Base-by-base conservation (phyloP, 2,113 vertebrate genomes). In the Philantomba maxwellii region DNA sequence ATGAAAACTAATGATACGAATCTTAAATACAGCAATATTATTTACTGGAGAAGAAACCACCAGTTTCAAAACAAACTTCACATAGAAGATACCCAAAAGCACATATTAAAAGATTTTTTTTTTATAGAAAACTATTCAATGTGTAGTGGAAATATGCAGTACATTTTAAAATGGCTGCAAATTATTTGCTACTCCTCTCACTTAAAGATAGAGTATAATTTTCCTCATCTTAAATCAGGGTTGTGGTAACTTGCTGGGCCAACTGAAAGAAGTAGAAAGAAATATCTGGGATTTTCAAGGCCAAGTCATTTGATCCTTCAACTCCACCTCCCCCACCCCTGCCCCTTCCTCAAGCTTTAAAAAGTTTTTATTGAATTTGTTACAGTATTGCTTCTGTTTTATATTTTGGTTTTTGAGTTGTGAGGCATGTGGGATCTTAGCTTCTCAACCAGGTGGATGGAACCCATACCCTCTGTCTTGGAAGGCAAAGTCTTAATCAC, bases 21-120 rank as follows among this genome's bases (percentile, higher is more conserved):
- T 96, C 70, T 96, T 98, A 93, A 97, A 57, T 21, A 90, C 7
- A 73, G 85, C 30, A 39, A n/a, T 45, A 43, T 47, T 97, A 93
- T 62, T 97, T 96, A 80, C 55, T 90, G 91, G 93, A 91, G 88
- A 93, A 96, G 25, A 94, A 78, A 66, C 43, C 11, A 5, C 51
- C 91, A 51, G n/a, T 86, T 94, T 7, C 7, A 88, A 96, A 92
- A 86, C 57, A 95, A 77, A 43, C 4, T 92, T 97, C 82, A 36
- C 25, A 26, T 73, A 51, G 30, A 93, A 89, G 80, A 93, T 95
- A 43, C 33, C 51, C 21, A 62, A 96, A 86, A 91, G 30, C 45
- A 57, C 91, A 94, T 96, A 92, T 95, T 82, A 86, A 87, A 33
- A 90, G 90, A 15, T 87, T 91, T 5, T 45, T 75, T 51, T 60